phyloP scores from a whole-genome alignment of 2,113 vertebrate species.

The Rhea americana region DNA sequence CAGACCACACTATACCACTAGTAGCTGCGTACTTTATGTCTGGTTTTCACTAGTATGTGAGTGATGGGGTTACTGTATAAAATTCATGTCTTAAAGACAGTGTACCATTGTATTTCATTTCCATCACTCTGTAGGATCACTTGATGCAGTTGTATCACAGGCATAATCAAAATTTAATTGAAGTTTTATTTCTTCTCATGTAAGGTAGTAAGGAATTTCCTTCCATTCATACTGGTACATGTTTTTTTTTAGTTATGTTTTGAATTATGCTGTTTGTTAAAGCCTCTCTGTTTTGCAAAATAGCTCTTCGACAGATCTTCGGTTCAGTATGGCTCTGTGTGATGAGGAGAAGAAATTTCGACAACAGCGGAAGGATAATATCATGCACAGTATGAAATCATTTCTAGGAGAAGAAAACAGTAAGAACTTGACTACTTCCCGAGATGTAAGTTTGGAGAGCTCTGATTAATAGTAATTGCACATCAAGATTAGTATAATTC shows the following conservation, averaged over 20 bases:
- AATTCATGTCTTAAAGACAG: neutral
- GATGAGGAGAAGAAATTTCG: constrained; percentile 91
- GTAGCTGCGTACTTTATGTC: neutral
- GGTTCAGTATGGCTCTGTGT: constrained; percentile 93
- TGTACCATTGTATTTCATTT: accelerated
- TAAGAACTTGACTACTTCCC: constrained; percentile 77
- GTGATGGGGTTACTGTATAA: neutral
- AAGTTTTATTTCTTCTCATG: neutral
- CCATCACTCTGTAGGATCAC: neutral
- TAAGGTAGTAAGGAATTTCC: neutral
- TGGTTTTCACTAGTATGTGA: neutral
- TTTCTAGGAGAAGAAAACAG: constrained; percentile 85
- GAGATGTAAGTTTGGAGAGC: constrained; percentile 81
- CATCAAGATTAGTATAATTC: neutral
- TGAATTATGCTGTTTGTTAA: neutral
- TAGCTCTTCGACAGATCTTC: constrained; percentile 90
- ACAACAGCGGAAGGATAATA: constrained; percentile 82
- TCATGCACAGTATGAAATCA: constrained; percentile 88
- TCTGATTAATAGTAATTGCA: neutral
- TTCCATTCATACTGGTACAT: too few species aligned
- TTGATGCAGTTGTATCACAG: accelerated
- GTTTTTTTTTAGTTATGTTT: neutral
- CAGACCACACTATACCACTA: neutral
- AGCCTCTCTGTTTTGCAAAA: neutral
- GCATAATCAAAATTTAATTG: neutral